These are phyloP conservation scores for Branchinecta lindahli DNA, from an alignment of 1,140 invertebrate species.

Conservation along the genomic window DNA sequence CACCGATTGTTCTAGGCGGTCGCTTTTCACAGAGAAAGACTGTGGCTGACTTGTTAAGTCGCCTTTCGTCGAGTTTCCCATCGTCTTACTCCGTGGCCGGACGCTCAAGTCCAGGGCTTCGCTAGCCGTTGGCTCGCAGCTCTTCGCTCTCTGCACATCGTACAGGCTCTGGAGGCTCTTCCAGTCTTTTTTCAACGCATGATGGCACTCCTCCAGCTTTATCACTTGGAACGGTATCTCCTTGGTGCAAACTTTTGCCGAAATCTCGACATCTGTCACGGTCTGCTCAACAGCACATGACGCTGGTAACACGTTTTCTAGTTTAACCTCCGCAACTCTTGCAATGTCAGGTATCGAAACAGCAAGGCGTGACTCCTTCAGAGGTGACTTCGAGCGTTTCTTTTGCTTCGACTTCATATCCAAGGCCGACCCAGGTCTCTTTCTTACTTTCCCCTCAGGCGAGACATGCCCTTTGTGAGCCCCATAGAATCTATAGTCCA, in stretches of 20 bases:
- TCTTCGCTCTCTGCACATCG: neutral
- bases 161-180: no score
- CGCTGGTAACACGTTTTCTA: no score
- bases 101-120: constrained; percentile 2
- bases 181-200: no score
- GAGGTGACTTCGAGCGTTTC: neutral
- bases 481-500: neutral
- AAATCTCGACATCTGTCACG: no score
- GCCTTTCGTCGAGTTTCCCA: neutral
- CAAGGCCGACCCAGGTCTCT: neutral
- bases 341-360: no score
- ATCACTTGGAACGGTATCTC: no score
- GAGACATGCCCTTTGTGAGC: neutral
- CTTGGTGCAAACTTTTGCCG: no score
- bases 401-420: neutral
- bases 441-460: neutral
- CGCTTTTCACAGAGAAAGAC: neutral
- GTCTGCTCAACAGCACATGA: no score
- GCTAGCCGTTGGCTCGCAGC: neutral
- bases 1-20: neutral
- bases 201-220: no score
- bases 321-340: no score
- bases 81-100: neutral
- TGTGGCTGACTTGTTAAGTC: neutral
- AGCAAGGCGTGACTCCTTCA: neutral